A percentile compares a stretch with the other conserved stretches of the same genome.
These are phyloP conservation scores for Liasis olivaceus DNA, from an alignment of 2,797 vertebrate species.

Conservation along the genomic window DNA sequence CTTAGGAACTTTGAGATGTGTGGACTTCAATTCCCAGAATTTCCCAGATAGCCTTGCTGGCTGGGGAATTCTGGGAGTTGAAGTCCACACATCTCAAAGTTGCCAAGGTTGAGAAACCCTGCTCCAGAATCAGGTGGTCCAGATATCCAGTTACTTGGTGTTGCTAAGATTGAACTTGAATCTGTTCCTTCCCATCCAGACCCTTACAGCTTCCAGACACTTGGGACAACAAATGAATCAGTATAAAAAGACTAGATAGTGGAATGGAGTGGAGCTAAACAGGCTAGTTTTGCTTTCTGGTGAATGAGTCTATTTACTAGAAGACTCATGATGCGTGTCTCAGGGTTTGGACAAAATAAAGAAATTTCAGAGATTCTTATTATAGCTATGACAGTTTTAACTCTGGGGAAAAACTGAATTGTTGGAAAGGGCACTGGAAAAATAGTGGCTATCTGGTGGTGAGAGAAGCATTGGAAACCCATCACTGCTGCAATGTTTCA, in stretches of 20 bases:
- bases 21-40: no score
- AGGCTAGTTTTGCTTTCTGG: background rate
- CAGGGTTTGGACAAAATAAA: background rate
- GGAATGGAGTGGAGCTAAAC: background rate
- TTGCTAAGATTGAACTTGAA: background rate
- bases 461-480: background rate
- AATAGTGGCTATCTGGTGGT: background rate
- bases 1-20: no score
- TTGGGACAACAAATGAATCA: background rate
- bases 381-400: background rate
- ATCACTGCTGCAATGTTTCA: background rate
- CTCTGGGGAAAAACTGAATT: background rate
- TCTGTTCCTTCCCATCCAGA: background rate
- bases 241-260: background rate
- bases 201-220: background rate
- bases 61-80: no score
- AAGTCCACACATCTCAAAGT: no score
- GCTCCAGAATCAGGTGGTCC: background rate
- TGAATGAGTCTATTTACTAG: background rate
- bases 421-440: background rate
- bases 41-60: no score
- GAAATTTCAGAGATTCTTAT: background rate
- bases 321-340: background rate
- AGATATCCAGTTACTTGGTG: background rate
- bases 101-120: no score